Evolutionary conservation across 2,888 invertebrate genomes (phyloP), one percentile per base, ranked within the genome.

Genomic region (Ectemnius continuus): DNA sequence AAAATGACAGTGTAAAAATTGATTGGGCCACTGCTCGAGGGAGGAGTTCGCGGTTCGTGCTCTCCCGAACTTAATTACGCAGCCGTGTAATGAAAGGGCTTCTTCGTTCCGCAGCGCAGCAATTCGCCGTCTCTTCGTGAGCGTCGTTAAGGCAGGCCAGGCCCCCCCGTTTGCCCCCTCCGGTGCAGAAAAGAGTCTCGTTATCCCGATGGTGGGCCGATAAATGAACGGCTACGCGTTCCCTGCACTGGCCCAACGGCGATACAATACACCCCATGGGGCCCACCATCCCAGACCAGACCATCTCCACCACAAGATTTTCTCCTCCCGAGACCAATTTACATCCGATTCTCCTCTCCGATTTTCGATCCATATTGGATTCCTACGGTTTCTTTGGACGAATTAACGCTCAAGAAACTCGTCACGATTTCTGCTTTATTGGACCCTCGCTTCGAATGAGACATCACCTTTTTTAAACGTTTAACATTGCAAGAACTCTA

Each of bases 121-220:
- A 67, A 36, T 36, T 36, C 36, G 8, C 36, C 36, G 36, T 36
- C 36, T 70, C 58, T 64, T 45, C 61, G 59, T 58, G 68, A 72
- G 56, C 62, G 67, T 73, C 62, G 62, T 77, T 67, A 74, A 79
- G 63, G n/a, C n/a, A n/a, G n/a, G n/a, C n/a, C n/a, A n/a, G n/a
- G 68, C 36, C 36, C 36, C 36, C 36, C 23, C 23, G 23, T 23
- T 23, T 8, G 36, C 36, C 36, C 36, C 36, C 8, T 36, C 36
- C 36, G 36, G 36, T 6, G 36, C 63, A 65, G 61, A 64, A 73
- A 66, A 69, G 58, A 67, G 58, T 73, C 73, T 83, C 67, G 78
- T 82, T 80, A 83, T 82, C 83, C 83, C 75, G 80, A 82, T 82
- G 82, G 82, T 78, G 67, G 80, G 73, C 80, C 80, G 69, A 80